phyloP scores from a whole-genome alignment of 2,888 invertebrate species.

The Tetheella fluctuosa region DNA sequence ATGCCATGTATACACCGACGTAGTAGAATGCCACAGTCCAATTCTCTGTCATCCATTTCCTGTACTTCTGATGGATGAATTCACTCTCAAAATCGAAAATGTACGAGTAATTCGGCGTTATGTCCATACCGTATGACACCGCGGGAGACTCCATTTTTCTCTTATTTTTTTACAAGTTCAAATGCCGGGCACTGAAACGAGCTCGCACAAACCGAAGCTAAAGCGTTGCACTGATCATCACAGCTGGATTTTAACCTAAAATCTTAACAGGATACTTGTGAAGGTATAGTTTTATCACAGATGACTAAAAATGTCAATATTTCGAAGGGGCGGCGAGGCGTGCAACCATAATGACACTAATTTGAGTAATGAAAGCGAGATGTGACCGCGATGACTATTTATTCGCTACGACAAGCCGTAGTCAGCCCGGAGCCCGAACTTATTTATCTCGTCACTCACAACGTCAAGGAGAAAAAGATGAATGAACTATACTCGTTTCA shows the following conservation, averaged over 20 bases:
- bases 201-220: constrained; percentile 47
- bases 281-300: constrained; percentile 76
- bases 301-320: constrained; percentile 70
- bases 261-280: constrained; percentile 51
- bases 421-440: constrained; percentile 47
- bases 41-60: constrained; percentile 97
- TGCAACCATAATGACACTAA: constrained; percentile 59
- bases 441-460: constrained; percentile 53
- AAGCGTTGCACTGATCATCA: constrained; percentile 71
- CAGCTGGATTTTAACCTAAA: constrained; percentile 75
- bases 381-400: constrained; percentile 67
- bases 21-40: constrained; percentile 97
- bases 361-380: constrained; percentile 65
- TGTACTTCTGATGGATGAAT: constrained; percentile 94
- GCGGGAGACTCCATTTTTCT: constrained; percentile 66
- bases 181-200: constrained; percentile 47
- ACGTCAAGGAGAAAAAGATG: constrained; percentile 57
- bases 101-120: constrained; percentile 95
- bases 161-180: constrained; percentile 28
- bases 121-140: constrained; percentile 81
- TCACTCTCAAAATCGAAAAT: constrained; percentile 98
- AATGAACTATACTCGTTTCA: constrained; percentile 57
- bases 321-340: constrained; percentile 60
- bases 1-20: constrained; percentile 94
- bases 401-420: constrained; percentile 69